Conservation (phyloP, 2,797 vertebrate genomes). For the Rhynchotus rufescens region DNA sequence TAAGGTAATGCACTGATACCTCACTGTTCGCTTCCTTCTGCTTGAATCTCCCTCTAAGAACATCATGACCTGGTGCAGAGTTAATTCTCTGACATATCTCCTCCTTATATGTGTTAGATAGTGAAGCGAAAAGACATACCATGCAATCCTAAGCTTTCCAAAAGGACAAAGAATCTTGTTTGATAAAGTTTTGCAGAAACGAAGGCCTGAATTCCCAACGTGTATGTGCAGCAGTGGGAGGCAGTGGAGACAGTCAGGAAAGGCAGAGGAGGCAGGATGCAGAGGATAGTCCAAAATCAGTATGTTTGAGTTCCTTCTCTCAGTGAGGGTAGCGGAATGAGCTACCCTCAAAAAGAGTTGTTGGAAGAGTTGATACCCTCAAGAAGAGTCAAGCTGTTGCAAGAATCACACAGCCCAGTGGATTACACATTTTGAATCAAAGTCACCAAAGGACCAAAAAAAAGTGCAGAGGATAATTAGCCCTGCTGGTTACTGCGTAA, state of each 20-base stretch:
- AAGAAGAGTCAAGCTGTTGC: not conserved
- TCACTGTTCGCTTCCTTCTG: not conserved
- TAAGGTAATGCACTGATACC: constrained; percentile 68
- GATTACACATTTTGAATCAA: not conserved
- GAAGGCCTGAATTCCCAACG: not conserved
- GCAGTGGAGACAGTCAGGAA: not conserved
- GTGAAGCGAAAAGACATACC: not conserved
- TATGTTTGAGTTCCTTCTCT: not conserved
- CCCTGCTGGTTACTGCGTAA: not conserved
- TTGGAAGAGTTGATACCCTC: no score
- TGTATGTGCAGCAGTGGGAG: not conserved
- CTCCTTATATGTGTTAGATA: not conserved
- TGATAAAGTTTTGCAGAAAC: not conserved
- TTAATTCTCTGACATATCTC: not conserved
- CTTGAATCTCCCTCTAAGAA: not conserved
- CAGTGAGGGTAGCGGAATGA: not conserved
- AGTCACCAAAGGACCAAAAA: not conserved
- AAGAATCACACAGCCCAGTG: not conserved
- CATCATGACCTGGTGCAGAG: not conserved
- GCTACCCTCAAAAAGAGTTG: no score
- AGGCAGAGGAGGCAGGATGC: not conserved
- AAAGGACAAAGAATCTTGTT: not conserved
- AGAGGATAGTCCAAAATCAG: not conserved
- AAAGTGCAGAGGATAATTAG: not conserved
- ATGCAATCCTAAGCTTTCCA: not conserved